Evolutionary conservation across 2,797 vertebrate genomes (phyloP).

Genomic region (Microctenopoma steveboyesi): DNA sequence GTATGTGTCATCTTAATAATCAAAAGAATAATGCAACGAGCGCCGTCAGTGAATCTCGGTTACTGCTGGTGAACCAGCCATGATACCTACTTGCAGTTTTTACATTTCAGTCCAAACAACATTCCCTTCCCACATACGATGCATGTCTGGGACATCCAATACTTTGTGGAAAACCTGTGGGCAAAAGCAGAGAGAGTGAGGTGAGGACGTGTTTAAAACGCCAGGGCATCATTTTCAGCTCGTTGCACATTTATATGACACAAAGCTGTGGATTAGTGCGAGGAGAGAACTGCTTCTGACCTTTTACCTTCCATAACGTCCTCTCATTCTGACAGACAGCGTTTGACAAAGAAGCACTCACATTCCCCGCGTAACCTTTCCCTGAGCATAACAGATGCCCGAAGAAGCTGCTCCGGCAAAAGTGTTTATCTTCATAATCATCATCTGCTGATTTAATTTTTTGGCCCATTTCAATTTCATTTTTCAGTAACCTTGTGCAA

Average conservation of each 20-base stretch:
- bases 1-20: not conserved
- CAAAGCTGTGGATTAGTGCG: slow-evolving; percentile 27
- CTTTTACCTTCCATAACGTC: slow-evolving; percentile 53
- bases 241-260: slow-evolving; percentile 18
- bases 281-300: slow-evolving; percentile 49
- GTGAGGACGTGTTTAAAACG: slow-evolving; percentile 9
- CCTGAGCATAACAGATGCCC: slow-evolving; percentile 35
- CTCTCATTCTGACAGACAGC: slow-evolving; percentile 42
- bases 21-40: not conserved
- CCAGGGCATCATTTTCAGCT: slow-evolving; percentile 20
- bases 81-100: slow-evolving; percentile 98
- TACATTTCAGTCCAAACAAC: slow-evolving; percentile 99
- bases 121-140: slow-evolving; percentile 98
- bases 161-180: slow-evolving; percentile 98
- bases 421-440: slow-evolving; percentile 54
- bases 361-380: slow-evolving; percentile 63
- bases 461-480: slow-evolving; percentile 45
- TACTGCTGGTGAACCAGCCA: not conserved
- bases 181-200: slow-evolving; percentile 46
- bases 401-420: slow-evolving; percentile 32
- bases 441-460: slow-evolving; percentile 68
- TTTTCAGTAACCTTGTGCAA: slow-evolving; percentile 40
- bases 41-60: not conserved
- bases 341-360: slow-evolving; percentile 42
- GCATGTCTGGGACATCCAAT: slow-evolving; percentile 99